These are phyloP conservation scores for Rhynchophorus ferrugineus DNA, from an alignment of 1,140 invertebrate species.

Conservation along the genomic window DNA sequence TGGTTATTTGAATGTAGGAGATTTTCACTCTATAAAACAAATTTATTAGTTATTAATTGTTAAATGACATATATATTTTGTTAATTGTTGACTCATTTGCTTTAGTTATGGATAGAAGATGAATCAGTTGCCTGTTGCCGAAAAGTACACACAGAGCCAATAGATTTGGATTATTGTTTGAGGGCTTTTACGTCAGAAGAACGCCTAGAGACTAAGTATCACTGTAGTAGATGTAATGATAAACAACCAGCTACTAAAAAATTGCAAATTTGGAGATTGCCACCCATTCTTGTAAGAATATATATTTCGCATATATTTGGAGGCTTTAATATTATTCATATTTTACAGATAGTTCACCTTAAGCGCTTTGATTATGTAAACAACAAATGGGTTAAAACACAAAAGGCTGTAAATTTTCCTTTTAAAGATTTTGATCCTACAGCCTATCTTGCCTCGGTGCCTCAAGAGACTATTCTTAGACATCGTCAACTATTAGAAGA, in stretches of 20 bases:
- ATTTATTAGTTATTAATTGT: too few species aligned
- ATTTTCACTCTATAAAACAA: too few species aligned
- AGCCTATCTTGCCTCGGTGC: slow-evolving; percentile 66
- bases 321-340: not conserved
- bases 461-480: slow-evolving; percentile 61
- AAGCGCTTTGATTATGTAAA: slow-evolving; percentile 85
- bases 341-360: slow-evolving; percentile 72
- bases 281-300: slow-evolving; percentile 68
- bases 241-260: slow-evolving; percentile 80
- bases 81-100: not conserved
- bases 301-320: not conserved
- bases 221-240: slow-evolving; percentile 72
- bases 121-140: slow-evolving; percentile 59
- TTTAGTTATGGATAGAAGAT: slow-evolving; percentile 63
- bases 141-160: slow-evolving; percentile 65
- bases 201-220: slow-evolving; percentile 75
- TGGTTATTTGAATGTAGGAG: too few species aligned
- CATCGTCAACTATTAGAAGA: slow-evolving; percentile 49
- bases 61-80: not conserved
- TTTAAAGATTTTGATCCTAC: slow-evolving; percentile 76
- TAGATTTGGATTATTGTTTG: slow-evolving; percentile 71
- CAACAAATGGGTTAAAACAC: slow-evolving; percentile 87
- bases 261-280: slow-evolving; percentile 81
- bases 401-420: slow-evolving; percentile 85
- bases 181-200: slow-evolving; percentile 81